Conservation (phyloP, 2,113 vertebrate genomes). For the Microcebus jonahi region DNA sequence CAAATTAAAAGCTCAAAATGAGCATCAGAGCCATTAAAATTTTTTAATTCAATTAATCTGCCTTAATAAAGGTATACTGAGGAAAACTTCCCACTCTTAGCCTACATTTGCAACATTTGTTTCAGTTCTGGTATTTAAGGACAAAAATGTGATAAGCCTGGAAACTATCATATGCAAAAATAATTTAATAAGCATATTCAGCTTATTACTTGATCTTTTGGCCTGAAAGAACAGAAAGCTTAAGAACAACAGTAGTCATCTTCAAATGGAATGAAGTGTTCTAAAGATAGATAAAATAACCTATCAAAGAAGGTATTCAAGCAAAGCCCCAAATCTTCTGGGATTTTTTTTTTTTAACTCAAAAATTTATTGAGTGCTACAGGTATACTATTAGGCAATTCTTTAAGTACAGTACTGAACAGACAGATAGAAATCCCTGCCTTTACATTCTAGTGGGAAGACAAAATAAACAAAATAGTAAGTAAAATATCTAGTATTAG, state of each 20-base stretch:
- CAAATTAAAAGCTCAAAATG: background rate
- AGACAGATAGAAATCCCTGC: background rate
- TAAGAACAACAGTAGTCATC: background rate
- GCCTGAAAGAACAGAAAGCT: background rate
- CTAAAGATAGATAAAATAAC: background rate
- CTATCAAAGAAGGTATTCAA: background rate
- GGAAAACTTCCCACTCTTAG: background rate
- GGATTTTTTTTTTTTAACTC: background rate
- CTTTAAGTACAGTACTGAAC: background rate
- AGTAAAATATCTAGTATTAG: background rate
- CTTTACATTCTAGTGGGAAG: background rate
- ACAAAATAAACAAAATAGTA: background rate
- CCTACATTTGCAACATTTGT: background rate
- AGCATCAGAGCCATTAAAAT: background rate
- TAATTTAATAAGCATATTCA: background rate
- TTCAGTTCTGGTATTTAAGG: conserved; percentile 6
- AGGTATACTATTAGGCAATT: background rate
- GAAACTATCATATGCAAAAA: background rate
- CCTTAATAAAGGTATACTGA: background rate
- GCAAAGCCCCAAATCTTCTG: background rate
- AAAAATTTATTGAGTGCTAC: background rate
- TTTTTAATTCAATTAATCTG: background rate
- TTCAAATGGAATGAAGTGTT: background rate
- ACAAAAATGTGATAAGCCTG: background rate
- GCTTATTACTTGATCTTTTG: too few relatives aligned